Base-by-base conservation (phyloP, 2,888 invertebrate genomes). In the Helicoverpa assulta region DNA sequence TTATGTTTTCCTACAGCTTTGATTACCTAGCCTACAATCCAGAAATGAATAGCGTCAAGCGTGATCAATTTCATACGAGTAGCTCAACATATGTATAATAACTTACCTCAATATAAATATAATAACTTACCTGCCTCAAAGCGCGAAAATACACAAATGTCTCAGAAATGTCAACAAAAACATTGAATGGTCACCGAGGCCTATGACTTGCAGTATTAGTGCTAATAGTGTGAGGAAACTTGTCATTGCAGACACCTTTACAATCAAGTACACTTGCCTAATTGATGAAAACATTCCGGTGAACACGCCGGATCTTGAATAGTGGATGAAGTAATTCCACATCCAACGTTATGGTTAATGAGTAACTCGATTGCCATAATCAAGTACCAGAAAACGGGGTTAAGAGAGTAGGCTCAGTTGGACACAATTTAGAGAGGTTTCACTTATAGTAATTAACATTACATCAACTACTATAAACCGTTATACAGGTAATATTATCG, bases 221-320 rank as follows among this genome's bases (percentile, higher is more conserved):
- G 61, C 19, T 73, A 37, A 71, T 33, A 33, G n/a, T n/a, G 33
- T 73, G 61, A 29, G 19, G 73, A 50, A 73, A 73, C 50, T 1
- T 26, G 12, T 52, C 59, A 47, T 60, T 66, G 51, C 71, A 37
- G 57, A 67, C 67, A 73, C 57, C 37, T 57, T 52, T 40, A 29
- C 21, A 47, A 57, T 72, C 60, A 53, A 64, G 53, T 68, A 66
- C 33, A 60, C 60, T 73, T 67, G 72, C 72, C 61, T 67, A 61
- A 73, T 72, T 61, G 56, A 47, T 57, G 40, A 52, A 58, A 54
- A 58, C 21, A 70, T 71, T 69, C 47, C 47, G 70, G 53, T 62
- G 26, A 26, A 51, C 14, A 64, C 26, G 33, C 12, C 33, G 47
- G 53, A 19, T 43, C 37, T 64, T 57, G 64, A 53, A 47, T 53